Evolutionary conservation across 2,113 vertebrate species (phyloP).

Genomic region (Pleuronectes platessa): DNA sequence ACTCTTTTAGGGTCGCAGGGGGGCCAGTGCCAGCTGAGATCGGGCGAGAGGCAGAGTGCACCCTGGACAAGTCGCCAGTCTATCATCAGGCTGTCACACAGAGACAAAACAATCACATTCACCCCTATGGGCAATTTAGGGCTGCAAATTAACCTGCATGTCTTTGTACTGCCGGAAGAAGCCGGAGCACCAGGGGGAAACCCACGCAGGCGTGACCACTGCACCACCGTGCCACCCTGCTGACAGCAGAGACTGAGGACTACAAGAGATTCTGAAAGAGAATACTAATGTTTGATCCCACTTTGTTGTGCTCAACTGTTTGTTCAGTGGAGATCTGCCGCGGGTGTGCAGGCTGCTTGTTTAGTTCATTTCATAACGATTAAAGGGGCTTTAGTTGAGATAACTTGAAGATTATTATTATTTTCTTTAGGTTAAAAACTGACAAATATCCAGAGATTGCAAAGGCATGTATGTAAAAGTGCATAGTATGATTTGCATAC

Average conservation of each 20-base stretch:
- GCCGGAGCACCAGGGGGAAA: background rate
- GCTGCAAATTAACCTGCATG: background rate
- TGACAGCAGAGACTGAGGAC: conserved; percentile 12
- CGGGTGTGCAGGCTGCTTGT: background rate
- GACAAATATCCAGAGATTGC: conserved; percentile 18
- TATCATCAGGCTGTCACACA: background rate
- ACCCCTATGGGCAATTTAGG: background rate
- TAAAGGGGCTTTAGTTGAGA: background rate
- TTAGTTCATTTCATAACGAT: conserved; percentile 3
- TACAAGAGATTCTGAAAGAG: conserved; percentile 15
- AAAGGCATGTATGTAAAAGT: conserved; percentile 24
- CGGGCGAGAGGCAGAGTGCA: background rate
- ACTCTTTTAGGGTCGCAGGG: background rate
- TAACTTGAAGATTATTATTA: no score
- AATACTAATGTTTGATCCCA: conserved; percentile 32
- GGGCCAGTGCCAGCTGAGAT: background rate
- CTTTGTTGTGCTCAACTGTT: background rate
- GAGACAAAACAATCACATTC: background rate
- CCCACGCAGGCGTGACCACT: background rate
- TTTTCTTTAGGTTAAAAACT: background rate
- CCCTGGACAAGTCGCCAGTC: background rate
- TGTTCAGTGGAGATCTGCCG: background rate
- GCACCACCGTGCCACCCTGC: background rate
- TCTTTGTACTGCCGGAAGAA: background rate
- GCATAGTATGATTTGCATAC: conserved; percentile 24